Base-by-base conservation (phyloP, 23 tunicate genomes). In the Phallusia fumigata region DNA sequence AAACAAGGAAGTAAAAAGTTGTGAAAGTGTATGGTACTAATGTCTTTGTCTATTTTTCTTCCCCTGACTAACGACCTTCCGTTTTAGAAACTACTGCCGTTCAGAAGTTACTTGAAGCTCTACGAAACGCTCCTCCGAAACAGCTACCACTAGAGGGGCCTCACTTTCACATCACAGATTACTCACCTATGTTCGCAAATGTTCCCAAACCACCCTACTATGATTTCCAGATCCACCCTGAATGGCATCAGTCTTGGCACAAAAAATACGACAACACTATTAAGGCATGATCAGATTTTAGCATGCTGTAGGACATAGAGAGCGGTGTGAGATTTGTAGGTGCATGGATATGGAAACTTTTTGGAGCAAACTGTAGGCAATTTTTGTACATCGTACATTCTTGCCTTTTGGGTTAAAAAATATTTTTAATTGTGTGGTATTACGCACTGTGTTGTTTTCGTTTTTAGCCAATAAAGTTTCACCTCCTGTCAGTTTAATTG, bases 221-320 rank as follows among this genome's bases (percentile, higher is more conserved):
- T 28, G 97, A 92, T 51, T 92, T 92, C 74, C 97, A 93, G 45
- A 93, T 93, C 40, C 93, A 93, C 79, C 98, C 98, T 0, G 90
- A 88, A 73, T 93, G 98, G 98, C 93, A 88, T 75, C 86, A 31
- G 65, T 86, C 98, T 24, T 93, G 98, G 98, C 98, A 93, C 73
- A 88, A 93, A 80, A 94, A 93, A 85, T 93, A 93, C 40, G 97
- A 85, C 35, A 65, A 53, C 24, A 34, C 52, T 18, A 77, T 40
- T 1, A 35, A 36, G 32, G 81, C 80, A 6, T 79, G 30, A 79
- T 40, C 13, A 6, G 74, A 40, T 40, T 40, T n/a, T n/a, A n/a
- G n/a, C n/a, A n/a, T n/a, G n/a, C n/a, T n/a, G n/a, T n/a, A n/a
- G n/a, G n/a, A n/a, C n/a, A n/a, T n/a, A n/a, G n/a, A n/a, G n/a